Evolutionary conservation across 1,140 invertebrate genomes (phyloP), one percentile per base, ranked within the genome.

Genomic region (Hyphantria cunea): DNA sequence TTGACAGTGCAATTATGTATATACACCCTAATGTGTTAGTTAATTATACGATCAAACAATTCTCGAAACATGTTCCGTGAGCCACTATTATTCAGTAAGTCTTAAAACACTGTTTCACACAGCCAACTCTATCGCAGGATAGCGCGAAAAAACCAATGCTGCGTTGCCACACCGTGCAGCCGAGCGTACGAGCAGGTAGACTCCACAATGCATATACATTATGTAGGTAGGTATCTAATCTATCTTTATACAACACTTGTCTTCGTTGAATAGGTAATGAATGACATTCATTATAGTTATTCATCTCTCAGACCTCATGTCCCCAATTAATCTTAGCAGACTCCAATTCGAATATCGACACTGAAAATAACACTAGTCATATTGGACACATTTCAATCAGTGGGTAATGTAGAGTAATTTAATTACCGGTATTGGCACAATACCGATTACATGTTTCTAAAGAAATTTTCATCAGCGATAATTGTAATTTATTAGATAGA

Each of bases 111-210:
- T 76, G 67, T 82, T 84, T 75, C 71, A 82, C 72, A 78, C 74
- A 70, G 72, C 62, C 69, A 74, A 76, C 74, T 83, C 78, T 68
- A 82, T 82, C 74, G 78, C 74, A 82, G 84, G 79, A 80, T 82
- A 86, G 80, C 79, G 77, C 80, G 79, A 86, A 86, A 79, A 86
- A 83, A 79, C 79, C 69, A 85, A 74, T 78, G 86, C 87, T 85
- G 71, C 84, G 87, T 90, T 90, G 87, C 87, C 87, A 75, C 81
- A 80, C 81, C 78, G 86, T 86, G 82, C 86, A 74, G 70, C 78
- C 73, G 78, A 86, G 78, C 82, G 76, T 80, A 78, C 84, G 70
- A 83, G 80, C 85, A 86, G 82, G 85, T 86, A 88, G 81, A 68
- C 74, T 84, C 76, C 56, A 82, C 80, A 85, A 78, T 87, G 78